Conservation (phyloP, 1,140 invertebrate species). For the Cyclargus thomasi region DNA sequence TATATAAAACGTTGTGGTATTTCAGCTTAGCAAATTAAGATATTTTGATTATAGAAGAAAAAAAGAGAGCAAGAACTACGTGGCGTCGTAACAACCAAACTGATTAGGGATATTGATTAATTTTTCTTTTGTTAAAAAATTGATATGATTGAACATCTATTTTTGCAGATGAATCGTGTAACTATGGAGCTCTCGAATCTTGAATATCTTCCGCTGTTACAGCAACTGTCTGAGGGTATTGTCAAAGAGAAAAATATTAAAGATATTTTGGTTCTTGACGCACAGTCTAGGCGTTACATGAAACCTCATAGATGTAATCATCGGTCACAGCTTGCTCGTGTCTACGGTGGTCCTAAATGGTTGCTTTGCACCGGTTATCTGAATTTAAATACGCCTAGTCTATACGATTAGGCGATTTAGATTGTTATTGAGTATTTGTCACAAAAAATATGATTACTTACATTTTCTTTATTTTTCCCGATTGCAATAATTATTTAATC, state of each 20-base stretch:
- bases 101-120: too few relatives aligned
- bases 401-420: conserved; percentile 48
- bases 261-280: conserved; percentile 50
- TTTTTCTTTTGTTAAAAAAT: too few relatives aligned
- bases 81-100: too few relatives aligned
- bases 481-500: too few relatives aligned
- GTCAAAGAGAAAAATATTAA: conserved; percentile 38
- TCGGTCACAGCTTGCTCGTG: conserved; percentile 47
- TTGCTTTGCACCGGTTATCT: conserved; percentile 63
- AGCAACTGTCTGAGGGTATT: conserved; percentile 48
- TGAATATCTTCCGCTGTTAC: conserved; percentile 52
- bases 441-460: too few relatives aligned
- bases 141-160: too few relatives aligned
- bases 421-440: too few relatives aligned
- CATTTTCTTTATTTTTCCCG: too few relatives aligned
- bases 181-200: conserved; percentile 56
- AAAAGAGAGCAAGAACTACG: too few relatives aligned
- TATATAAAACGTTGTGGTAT: too few relatives aligned
- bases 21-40: too few relatives aligned
- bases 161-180: conserved; percentile 59
- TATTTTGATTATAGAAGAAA: too few relatives aligned
- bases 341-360: conserved; percentile 65
- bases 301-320: conserved; percentile 66
- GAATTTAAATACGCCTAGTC: conserved; percentile 60
- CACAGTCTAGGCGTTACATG: conserved; percentile 57